Evolutionary conservation across 2,888 invertebrate species (phyloP).

Genomic region (Melangyna quadrimaculata): DNA sequence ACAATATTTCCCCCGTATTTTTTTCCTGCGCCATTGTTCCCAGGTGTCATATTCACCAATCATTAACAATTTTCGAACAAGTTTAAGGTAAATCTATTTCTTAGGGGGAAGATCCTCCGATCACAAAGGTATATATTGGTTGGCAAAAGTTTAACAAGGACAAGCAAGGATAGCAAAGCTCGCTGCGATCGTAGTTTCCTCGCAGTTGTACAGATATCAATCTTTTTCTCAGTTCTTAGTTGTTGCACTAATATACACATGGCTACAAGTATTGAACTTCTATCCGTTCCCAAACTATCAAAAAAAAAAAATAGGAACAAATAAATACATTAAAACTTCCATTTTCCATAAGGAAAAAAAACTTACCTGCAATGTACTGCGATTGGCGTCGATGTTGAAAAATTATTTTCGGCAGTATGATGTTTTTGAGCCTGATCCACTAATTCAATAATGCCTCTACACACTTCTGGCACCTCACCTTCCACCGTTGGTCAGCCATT

Average conservation of each 20-base stretch:
- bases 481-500: conserved; percentile 96
- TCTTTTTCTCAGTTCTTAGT: conserved; percentile 90
- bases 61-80: too few species aligned
- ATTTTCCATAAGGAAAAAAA: background rate
- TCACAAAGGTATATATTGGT: too few species aligned
- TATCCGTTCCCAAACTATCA: conserved; percentile 91
- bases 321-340: background rate
- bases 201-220: conserved; percentile 92
- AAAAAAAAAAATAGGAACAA: background rate
- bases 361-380: conserved; percentile 91
- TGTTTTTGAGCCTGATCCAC: conserved; percentile 88
- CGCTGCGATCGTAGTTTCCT: conserved; percentile 93
- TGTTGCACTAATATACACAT: conserved; percentile 93
- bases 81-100: too few species aligned
- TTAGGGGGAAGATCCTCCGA: too few species aligned
- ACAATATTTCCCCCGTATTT: too few species aligned
- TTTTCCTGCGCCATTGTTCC: too few species aligned
- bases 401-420: conserved; percentile 80
- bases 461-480: conserved; percentile 94
- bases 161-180: conserved; percentile 91
- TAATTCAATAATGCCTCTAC: conserved; percentile 91
- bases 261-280: conserved; percentile 94
- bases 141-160: too few species aligned
- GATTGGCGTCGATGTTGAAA: conserved; percentile 85
- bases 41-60: too few species aligned